Percentiles rank a stretch among this genome's conserved stretches.
These are phyloP conservation scores for Florisuga fusca DNA, from an alignment of 2,797 vertebrate genomes.

Conservation along the genomic window DNA sequence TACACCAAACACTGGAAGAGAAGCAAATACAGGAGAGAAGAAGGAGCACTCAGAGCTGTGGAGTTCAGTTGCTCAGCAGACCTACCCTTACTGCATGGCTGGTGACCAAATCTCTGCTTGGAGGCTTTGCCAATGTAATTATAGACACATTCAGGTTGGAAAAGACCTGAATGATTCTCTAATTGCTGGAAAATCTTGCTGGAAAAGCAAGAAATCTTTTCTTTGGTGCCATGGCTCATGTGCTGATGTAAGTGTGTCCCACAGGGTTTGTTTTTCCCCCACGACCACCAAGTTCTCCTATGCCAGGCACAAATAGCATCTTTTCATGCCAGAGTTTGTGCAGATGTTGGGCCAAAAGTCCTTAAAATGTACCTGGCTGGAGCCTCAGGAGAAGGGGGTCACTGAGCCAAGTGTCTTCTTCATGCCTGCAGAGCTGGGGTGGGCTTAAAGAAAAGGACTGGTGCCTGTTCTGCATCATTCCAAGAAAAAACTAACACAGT, in stretches of 20 bases:
- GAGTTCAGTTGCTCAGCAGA: not conserved
- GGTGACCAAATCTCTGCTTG: not conserved
- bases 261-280: no score
- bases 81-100: not conserved
- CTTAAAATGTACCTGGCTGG: not conserved
- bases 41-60: not conserved
- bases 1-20: not conserved
- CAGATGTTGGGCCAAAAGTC: not conserved
- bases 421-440: no score
- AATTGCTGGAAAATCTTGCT: no score
- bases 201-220: no score
- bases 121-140: not conserved
- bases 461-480: not conserved
- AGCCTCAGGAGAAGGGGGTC: not conserved
- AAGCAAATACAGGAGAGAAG: not conserved
- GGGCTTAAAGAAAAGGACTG: not conserved
- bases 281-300: not conserved
- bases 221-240: no score
- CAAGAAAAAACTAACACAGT: not conserved
- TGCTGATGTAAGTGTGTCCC: not conserved
- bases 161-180: no score
- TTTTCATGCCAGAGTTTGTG: not conserved
- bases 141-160: no score
- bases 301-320: not conserved
- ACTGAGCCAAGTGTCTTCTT: not conserved